These are phyloP conservation scores for Eolophus roseicapilla DNA, from an alignment of 2,113 vertebrate species.

Conservation along the genomic window DNA sequence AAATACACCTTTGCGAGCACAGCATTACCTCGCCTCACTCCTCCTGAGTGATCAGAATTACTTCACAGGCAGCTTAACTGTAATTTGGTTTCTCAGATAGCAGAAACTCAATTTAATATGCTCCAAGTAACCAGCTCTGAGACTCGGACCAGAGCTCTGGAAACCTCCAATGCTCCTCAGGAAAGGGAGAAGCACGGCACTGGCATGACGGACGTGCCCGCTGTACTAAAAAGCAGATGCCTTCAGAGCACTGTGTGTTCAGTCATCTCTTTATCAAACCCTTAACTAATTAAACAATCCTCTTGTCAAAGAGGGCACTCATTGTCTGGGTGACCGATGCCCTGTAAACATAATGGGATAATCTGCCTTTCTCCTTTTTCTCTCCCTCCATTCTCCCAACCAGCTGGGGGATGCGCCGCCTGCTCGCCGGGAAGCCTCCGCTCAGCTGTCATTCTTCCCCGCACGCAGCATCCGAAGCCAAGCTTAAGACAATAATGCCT, in stretches of 20 bases:
- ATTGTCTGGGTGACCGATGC: slow-evolving; percentile 41
- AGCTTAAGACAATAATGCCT: slow-evolving; percentile 25
- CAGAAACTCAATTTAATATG: background rate
- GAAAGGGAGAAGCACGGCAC: background rate
- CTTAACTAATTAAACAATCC: slow-evolving; percentile 60
- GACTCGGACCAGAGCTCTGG: background rate
- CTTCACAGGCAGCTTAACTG: background rate
- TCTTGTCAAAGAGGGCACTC: slow-evolving; percentile 44
- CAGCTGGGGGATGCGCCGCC: slow-evolving; percentile 61
- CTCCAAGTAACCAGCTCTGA: background rate
- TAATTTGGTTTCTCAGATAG: background rate
- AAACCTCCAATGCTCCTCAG: background rate
- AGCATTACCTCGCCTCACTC: background rate
- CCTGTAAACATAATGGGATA: slow-evolving; percentile 60
- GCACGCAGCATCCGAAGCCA: slow-evolving; percentile 72
- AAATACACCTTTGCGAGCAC: background rate
- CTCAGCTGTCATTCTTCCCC: slow-evolving; percentile 12
- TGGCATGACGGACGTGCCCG: background rate
- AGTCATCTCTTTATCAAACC: slow-evolving; percentile 58
- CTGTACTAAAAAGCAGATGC: slow-evolving; percentile 52
- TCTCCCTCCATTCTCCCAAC: background rate
- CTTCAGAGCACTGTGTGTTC: slow-evolving; percentile 38
- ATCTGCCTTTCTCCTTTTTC: slow-evolving; percentile 26
- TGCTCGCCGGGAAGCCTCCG: background rate
- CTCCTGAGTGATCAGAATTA: background rate